phyloP scores from a whole-genome alignment of 2,888 invertebrate genomes.

The Eupeodes latifasciatus region DNA sequence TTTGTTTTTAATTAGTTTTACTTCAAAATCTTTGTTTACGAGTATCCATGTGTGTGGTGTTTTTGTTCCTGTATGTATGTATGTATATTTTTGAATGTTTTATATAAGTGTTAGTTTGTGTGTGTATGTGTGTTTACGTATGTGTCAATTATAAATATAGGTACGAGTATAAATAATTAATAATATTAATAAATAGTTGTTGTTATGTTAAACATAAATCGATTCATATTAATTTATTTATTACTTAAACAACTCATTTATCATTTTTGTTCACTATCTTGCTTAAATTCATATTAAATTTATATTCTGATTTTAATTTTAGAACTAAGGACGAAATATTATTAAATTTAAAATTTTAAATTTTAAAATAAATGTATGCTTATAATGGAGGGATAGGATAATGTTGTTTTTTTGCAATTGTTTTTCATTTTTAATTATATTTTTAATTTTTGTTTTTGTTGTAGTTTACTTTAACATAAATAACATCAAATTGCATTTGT shows the following conservation, averaged over 20 bases:
- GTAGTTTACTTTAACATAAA: constrained; percentile 73
- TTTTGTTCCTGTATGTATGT: constrained; percentile 22
- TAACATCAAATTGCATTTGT: constrained; percentile 77
- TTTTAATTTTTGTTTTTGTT: constrained; percentile 24
- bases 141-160: constrained; percentile 58
- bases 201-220: constrained; percentile 73
- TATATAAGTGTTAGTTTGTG: constrained; percentile 33
- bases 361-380: constrained; percentile 58
- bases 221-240: constrained; percentile 51
- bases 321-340: constrained; percentile 63
- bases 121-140: constrained; percentile 50
- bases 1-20: constrained; percentile 59
- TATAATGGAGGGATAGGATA: constrained; percentile 70
- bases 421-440: constrained; percentile 50
- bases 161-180: constrained; percentile 73
- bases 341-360: constrained; percentile 55
- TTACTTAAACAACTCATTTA: constrained; percentile 25
- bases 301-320: background rate
- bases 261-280: constrained; percentile 38
- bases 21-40: constrained; percentile 62
- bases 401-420: constrained; percentile 73
- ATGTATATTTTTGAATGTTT: constrained; percentile 28
- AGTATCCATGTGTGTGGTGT: constrained; percentile 25
- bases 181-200: constrained; percentile 67
- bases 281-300: background rate